Evolutionary conservation across 2,113 vertebrate species (phyloP).

Genomic region (Salminus brasiliensis): DNA sequence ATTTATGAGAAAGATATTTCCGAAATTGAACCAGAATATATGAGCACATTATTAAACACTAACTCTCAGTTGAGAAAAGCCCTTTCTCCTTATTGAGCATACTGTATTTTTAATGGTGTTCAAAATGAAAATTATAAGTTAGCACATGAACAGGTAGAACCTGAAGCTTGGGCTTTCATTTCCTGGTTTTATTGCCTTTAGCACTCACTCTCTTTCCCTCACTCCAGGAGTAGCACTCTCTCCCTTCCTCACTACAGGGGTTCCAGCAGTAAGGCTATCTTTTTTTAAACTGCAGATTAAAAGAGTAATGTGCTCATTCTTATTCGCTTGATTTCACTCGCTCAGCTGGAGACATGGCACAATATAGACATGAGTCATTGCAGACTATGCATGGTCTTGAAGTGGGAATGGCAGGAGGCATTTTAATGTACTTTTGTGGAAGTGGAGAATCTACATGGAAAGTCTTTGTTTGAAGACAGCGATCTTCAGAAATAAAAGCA

Average conservation of each 20-base stretch:
- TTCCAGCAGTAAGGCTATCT: neutral
- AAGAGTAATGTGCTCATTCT: neutral
- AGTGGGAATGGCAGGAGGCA: neutral
- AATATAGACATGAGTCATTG: slow-evolving; percentile 3
- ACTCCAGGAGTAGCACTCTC: neutral
- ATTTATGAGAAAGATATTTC: neutral
- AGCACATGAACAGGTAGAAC: neutral
- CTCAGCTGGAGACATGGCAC: slow-evolving; percentile 2
- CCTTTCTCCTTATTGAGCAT: neutral
- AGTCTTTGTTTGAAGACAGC: too few species aligned
- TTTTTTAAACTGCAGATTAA: neutral
- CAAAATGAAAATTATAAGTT: neutral
- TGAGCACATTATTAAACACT: neutral
- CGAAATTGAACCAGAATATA: neutral
- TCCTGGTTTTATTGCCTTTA: neutral
- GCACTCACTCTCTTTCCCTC: neutral
- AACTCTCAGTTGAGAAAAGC: neutral
- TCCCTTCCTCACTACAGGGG: neutral
- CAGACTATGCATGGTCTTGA: neutral
- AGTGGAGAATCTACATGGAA: neutral
- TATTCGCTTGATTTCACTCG: neutral
- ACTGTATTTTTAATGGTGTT: neutral
- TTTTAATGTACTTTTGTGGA: neutral
- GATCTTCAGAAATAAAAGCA: too few species aligned
- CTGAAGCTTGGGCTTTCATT: neutral